Conservation (phyloP, 2,797 vertebrate genomes). For the Eurystomus glaucurus region DNA sequence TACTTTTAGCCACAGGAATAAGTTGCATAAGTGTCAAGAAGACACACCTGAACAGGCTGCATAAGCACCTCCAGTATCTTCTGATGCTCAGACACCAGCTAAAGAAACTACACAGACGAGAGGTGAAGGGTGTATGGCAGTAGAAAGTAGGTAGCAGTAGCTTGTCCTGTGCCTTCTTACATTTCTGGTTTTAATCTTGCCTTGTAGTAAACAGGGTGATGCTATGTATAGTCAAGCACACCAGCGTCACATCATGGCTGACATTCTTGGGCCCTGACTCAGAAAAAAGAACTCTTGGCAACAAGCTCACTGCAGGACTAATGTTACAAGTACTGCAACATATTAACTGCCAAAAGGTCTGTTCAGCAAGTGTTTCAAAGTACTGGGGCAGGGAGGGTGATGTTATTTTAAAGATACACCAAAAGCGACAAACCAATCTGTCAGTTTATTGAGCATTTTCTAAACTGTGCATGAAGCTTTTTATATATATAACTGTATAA, state of each 20-base stretch:
- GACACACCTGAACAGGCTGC: not conserved
- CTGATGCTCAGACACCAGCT: not conserved
- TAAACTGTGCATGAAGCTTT: not conserved
- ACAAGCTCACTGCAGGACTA: not conserved
- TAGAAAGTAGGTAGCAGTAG: not conserved
- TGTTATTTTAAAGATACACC: not conserved
- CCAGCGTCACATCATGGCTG: not conserved
- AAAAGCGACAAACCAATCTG: not conserved
- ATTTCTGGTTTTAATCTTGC: not conserved
- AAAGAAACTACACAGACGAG: not conserved
- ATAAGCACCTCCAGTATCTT: not conserved
- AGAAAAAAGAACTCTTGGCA: not conserved
- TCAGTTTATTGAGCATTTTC: not conserved
- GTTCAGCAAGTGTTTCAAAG: not conserved
- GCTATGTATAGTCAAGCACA: not conserved
- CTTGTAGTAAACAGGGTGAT: conserved; percentile 5
- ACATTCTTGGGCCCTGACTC: not conserved
- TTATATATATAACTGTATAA: not conserved
- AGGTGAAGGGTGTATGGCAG: not conserved
- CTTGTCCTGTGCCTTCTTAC: not conserved
- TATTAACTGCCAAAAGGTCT: not conserved
- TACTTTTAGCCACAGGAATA: not conserved
- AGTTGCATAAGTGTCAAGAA: not conserved
- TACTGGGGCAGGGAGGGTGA: not conserved
- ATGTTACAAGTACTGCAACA: not conserved